Evolutionary conservation across 1,140 invertebrate species (phyloP).

Genomic region (Lanistes nyassanus): DNA sequence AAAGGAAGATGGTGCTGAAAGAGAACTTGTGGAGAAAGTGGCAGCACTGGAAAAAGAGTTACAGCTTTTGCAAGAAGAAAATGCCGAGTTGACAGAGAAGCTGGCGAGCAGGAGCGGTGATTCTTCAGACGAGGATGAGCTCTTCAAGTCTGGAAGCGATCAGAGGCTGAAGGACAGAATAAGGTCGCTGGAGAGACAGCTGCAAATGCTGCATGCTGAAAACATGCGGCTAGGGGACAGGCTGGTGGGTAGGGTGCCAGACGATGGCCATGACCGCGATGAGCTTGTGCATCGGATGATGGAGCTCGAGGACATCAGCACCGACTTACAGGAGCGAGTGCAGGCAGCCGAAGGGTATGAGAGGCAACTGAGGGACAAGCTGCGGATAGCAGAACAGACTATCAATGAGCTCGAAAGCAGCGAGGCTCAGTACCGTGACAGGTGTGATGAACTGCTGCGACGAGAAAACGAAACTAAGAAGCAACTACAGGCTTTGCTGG

Average conservation of each 20-base stretch:
- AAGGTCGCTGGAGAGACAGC: constrained; percentile 33
- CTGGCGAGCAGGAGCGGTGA: background rate
- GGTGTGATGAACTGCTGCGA: constrained; percentile 41
- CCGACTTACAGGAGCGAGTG: constrained; percentile 51
- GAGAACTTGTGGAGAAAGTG: constrained; percentile 22
- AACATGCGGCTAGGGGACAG: constrained; percentile 41
- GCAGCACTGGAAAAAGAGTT: constrained; percentile 23
- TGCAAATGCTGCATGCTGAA: constrained; percentile 40
- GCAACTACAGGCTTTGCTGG: constrained; percentile 43
- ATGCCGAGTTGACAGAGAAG: constrained; percentile 26
- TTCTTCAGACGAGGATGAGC: constrained; percentile 19
- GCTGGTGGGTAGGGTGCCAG: constrained; percentile 30
- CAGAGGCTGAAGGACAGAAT: constrained; percentile 23
- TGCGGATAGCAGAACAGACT: constrained; percentile 54
- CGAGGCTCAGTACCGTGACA: constrained; percentile 49
- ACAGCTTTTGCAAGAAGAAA: constrained; percentile 33
- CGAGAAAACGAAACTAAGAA: constrained; percentile 45
- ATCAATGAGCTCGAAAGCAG: constrained; percentile 54
- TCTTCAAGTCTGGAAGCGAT: background rate
- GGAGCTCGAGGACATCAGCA: constrained; percentile 50
- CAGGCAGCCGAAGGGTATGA: constrained; percentile 49
- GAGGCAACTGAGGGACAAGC: constrained; percentile 49
- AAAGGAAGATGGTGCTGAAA: background rate
- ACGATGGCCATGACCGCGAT: constrained; percentile 34
- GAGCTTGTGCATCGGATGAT: constrained; percentile 39